Conservation (phyloP, 1,140 invertebrate species). For the Drosophila virilis region DNA sequence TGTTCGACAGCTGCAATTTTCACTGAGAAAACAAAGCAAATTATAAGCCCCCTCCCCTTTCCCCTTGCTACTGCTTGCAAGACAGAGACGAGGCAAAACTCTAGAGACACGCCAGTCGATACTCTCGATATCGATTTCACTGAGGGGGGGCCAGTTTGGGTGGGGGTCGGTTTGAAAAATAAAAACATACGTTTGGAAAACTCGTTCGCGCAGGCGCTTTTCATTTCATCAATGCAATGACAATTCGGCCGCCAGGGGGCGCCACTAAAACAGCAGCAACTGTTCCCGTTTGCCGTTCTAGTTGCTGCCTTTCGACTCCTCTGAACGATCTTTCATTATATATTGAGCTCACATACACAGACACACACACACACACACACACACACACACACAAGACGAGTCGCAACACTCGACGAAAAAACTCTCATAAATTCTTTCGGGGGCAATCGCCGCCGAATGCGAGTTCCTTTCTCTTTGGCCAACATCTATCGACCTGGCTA, state of each 20-base stretch:
- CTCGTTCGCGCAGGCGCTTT: conserved; percentile 69
- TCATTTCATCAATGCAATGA: conserved; percentile 71
- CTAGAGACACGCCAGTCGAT: conserved; percentile 19
- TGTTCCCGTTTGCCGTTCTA: conserved; percentile 49
- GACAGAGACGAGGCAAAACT: not conserved
- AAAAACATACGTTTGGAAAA: conserved; percentile 57
- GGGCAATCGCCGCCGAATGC: conserved; percentile 52
- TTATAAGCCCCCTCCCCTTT: conserved; percentile 36
- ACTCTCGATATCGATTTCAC: conserved; percentile 74
- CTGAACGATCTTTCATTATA: conserved; percentile 64
- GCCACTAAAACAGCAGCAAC: conserved; percentile 36
- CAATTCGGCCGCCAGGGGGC: conserved; percentile 57
- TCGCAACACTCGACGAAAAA: conserved; percentile 25
- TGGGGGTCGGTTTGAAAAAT: conserved; percentile 10
- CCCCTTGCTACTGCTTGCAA: too few relatives aligned
- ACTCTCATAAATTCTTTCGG: conserved; percentile 70
- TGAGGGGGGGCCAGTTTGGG: conserved; percentile 34
- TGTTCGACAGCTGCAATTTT: conserved; percentile 62
- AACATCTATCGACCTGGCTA: conserved; percentile 48
- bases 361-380: conserved; percentile 33
- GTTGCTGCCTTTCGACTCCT: conserved; percentile 43
- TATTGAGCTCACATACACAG: conserved; percentile 56
- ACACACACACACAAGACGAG: conserved; percentile 4
- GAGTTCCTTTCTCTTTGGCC: conserved; percentile 67
- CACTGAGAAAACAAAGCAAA: conserved; percentile 62